These are phyloP conservation scores for Rhagonycha lutea DNA, from an alignment of 2,888 invertebrate genomes.

Conservation along the genomic window DNA sequence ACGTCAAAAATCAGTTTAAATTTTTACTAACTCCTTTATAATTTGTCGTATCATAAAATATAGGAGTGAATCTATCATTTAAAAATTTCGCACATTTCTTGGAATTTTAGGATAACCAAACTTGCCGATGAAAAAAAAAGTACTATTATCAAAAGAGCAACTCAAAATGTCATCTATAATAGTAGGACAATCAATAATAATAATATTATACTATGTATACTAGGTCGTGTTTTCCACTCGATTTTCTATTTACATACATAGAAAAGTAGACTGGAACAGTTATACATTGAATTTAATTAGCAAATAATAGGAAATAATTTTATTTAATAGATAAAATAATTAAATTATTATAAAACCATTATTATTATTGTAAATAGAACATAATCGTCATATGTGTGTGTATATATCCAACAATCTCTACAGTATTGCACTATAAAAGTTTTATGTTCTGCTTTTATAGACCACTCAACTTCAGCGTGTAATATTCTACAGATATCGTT, in stretches of 20 bases:
- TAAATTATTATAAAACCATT: not conserved
- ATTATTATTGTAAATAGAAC: conserved; percentile 28
- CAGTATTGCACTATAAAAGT: conserved; percentile 48
- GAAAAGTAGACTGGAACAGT: not conserved
- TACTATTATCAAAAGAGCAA: too few relatives aligned
- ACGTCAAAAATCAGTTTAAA: too few relatives aligned
- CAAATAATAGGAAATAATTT: not conserved
- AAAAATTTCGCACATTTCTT: too few relatives aligned
- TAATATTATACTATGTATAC: too few relatives aligned
- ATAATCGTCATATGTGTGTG: conserved; percentile 26
- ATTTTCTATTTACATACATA: not conserved
- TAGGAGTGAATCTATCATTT: too few relatives aligned
- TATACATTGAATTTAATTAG: not conserved
- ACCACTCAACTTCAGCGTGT: conserved; percentile 44
- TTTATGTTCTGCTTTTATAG: conserved; percentile 52
- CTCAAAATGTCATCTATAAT: too few relatives aligned
- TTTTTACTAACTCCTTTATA: too few relatives aligned
- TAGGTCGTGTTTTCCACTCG: not conserved
- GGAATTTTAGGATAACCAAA: too few relatives aligned
- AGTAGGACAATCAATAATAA: too few relatives aligned
- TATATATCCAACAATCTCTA: conserved; percentile 41
- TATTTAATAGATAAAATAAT: not conserved
- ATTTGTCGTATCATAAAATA: too few relatives aligned
- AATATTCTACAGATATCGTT: conserved; percentile 53
- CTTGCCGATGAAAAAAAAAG: too few relatives aligned